Conservation (phyloP, 2,797 vertebrate species). For the Silurus aristotelis region DNA sequence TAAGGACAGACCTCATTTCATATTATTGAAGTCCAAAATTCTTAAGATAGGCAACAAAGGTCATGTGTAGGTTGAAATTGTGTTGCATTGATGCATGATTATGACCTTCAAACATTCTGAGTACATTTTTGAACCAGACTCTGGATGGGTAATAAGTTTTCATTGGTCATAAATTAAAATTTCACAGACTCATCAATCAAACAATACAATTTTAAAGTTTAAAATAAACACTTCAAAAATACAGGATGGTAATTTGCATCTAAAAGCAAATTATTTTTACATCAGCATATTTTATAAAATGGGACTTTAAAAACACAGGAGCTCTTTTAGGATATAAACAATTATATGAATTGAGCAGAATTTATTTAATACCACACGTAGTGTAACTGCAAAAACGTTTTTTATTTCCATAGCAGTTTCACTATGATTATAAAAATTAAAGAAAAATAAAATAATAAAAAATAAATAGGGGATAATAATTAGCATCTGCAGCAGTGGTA, state of each 20-base stretch:
- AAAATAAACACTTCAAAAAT: neutral
- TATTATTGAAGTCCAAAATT: slow-evolving; percentile 33
- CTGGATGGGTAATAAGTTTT: neutral
- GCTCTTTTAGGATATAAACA: no score
- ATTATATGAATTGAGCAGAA: no score
- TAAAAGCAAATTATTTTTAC: no score
- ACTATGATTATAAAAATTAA: no score
- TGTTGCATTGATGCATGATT: neutral
- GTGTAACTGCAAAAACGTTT: no score
- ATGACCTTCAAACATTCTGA: neutral
- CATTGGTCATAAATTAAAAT: neutral
- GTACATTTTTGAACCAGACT: neutral
- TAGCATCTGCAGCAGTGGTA: neutral
- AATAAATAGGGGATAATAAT: neutral
- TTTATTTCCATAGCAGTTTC: no score
- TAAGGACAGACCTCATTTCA: slow-evolving; percentile 40
- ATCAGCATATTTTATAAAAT: no score
- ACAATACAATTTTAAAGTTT: neutral
- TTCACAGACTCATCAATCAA: neutral
- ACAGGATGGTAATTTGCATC: neutral
- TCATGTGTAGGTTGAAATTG: no score
- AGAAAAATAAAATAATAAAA: neutral
- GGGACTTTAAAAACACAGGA: no score
- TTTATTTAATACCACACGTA: no score
- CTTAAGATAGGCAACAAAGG: neutral